These are phyloP conservation scores for Habrosyne pyritoides DNA, from an alignment of 2,888 invertebrate genomes.

Conservation along the genomic window DNA sequence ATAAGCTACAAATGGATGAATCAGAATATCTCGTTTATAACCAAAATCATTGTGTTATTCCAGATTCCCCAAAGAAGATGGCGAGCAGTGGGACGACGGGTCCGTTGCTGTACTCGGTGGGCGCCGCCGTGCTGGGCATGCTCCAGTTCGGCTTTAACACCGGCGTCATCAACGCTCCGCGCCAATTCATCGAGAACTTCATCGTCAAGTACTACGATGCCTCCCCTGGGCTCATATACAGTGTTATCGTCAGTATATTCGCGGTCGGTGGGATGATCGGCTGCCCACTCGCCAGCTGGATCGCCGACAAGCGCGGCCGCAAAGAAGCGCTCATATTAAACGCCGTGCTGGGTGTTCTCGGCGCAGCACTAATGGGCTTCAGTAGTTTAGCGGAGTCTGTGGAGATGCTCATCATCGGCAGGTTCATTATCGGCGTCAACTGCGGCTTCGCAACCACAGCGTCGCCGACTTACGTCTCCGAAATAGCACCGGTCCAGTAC, in stretches of 20 bases:
- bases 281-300: slow-evolving; percentile 88
- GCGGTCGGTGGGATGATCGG: slow-evolving; percentile 92
- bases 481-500: slow-evolving; percentile 69
- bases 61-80: slow-evolving; percentile 65
- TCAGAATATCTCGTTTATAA: neutral
- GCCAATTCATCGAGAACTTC: slow-evolving; percentile 85
- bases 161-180: slow-evolving; percentile 88
- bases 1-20: too few species aligned
- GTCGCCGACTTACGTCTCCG: slow-evolving; percentile 80
- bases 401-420: slow-evolving; percentile 88
- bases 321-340: slow-evolving; percentile 87
- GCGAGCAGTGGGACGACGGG: slow-evolving; percentile 81
- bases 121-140: slow-evolving; percentile 87
- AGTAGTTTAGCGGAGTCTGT: slow-evolving; percentile 85
- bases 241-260: slow-evolving; percentile 89
- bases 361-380: slow-evolving; percentile 86
- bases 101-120: slow-evolving; percentile 85
- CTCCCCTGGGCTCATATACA: slow-evolving; percentile 80
- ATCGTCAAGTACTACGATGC: slow-evolving; percentile 82
- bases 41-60: slow-evolving; percentile 24
- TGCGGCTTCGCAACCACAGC: slow-evolving; percentile 85
- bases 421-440: slow-evolving; percentile 89
- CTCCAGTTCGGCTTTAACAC: slow-evolving; percentile 89
- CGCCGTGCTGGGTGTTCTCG: slow-evolving; percentile 85
- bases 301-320: slow-evolving; percentile 87